Evolutionary conservation across 2,797 vertebrate genomes (phyloP).

Genomic region (Yasuhikotakia modesta): DNA sequence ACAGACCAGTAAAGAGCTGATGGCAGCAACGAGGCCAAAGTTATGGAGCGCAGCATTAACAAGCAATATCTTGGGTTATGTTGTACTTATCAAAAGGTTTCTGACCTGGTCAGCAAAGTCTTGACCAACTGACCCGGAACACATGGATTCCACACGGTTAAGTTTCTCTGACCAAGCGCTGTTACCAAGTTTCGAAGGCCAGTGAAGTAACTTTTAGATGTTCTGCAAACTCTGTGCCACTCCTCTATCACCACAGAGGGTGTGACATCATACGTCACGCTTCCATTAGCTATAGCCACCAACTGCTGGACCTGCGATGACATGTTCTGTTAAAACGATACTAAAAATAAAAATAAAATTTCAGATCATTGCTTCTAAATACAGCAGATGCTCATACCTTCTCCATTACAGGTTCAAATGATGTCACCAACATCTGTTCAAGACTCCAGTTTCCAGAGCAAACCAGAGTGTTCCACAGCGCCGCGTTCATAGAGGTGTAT

Average conservation of each 20-base stretch:
- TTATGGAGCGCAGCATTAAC: too few species aligned
- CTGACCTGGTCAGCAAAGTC: slow-evolving; percentile 72
- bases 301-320: slow-evolving; percentile 52
- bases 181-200: slow-evolving; percentile 16
- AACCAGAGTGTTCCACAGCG: slow-evolving; percentile 64
- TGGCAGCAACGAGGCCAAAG: too few species aligned
- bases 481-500: slow-evolving; percentile 56
- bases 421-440: slow-evolving; percentile 48
- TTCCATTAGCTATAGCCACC: slow-evolving; percentile 43
- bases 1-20: too few species aligned
- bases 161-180: slow-evolving; percentile 55
- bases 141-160: slow-evolving; percentile 64
- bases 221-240: slow-evolving; percentile 68
- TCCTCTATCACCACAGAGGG: slow-evolving; percentile 73
- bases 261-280: slow-evolving; percentile 59
- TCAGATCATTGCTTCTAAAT: not conserved
- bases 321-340: not conserved
- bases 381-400: slow-evolving; percentile 60
- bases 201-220: slow-evolving; percentile 45
- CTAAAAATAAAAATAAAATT: not conserved
- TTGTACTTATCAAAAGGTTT: not conserved
- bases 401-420: slow-evolving; percentile 61
- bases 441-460: slow-evolving; percentile 64
- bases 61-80: not conserved
- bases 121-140: slow-evolving; percentile 47